Conservation (phyloP, 1,140 invertebrate genomes). For the Calliphora vicina region DNA sequence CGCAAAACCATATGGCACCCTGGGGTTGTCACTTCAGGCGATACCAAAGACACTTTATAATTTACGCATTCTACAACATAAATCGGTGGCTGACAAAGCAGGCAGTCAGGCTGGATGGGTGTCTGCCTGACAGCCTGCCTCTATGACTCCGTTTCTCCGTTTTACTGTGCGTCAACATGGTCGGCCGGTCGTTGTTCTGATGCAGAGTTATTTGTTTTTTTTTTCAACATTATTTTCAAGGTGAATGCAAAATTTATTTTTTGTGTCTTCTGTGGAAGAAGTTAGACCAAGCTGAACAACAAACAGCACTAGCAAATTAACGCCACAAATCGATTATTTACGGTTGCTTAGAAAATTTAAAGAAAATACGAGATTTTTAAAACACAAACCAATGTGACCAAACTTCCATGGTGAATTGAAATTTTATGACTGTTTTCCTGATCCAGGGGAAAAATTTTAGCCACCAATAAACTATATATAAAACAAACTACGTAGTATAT, state of each 20-base stretch:
- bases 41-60: slow-evolving; percentile 30
- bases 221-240: not conserved
- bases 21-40: slow-evolving; percentile 30
- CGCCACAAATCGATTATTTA: slow-evolving; percentile 29
- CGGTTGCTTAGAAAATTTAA: slow-evolving; percentile 21
- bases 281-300: not conserved
- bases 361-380: not conserved
- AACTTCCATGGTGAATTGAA: slow-evolving; percentile 15
- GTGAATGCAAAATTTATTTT: not conserved
- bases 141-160: not conserved
- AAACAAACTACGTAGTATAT: no score
- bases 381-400: slow-evolving; percentile 21
- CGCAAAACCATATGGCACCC: slow-evolving; percentile 32
- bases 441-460: not conserved
- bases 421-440: slow-evolving; percentile 28
- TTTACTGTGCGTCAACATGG: not conserved
- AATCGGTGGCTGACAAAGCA: slow-evolving; percentile 18
- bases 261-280: not conserved
- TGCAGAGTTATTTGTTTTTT: not conserved
- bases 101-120: not conserved
- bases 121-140: not conserved
- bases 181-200: not conserved
- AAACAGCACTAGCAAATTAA: not conserved
- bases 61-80: slow-evolving; percentile 24
- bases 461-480: no score